Evolutionary conservation across 2,113 vertebrate species (phyloP).

Genomic region (Rattus norvegicus): GRCr8 NC_086029.1:52071001-52071500

Average conservation of each 20-base stretch:
- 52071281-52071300: background rate
- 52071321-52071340: too few species aligned
- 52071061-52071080: background rate
- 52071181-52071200: background rate
- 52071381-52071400: background rate
- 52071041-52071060: background rate
- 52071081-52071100: background rate
- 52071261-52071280: rapidly evolving
- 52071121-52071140: background rate
- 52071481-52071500: background rate
- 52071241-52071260: background rate
- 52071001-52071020: background rate
- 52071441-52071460: background rate
- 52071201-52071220: too few species aligned
- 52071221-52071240: background rate
- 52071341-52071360: background rate
- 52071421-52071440: too few species aligned
- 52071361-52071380: background rate
- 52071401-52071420: background rate
- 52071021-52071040: background rate
- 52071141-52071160: background rate
- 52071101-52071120: background rate
- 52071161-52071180: background rate
- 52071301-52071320: background rate
- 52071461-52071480: background rate